These are phyloP conservation scores for Hapalemur alaotrensis DNA, from an alignment of 2,797 vertebrate genomes.

Conservation along the genomic window DNA sequence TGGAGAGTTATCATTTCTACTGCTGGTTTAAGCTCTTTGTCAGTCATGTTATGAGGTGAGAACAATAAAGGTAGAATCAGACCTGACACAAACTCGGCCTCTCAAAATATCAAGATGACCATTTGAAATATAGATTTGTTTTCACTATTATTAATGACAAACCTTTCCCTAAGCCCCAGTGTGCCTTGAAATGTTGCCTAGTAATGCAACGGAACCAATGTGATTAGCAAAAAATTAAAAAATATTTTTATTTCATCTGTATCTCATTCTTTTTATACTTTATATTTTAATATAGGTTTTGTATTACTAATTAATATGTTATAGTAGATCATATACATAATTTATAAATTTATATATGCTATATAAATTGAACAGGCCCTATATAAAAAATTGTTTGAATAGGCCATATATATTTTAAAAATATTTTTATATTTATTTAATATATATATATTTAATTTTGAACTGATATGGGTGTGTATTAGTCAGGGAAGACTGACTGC, in stretches of 20 bases:
- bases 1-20: neutral
- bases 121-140: neutral
- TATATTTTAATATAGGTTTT: neutral
- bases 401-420: neutral
- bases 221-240: neutral
- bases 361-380: neutral
- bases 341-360: neutral
- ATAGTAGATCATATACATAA: neutral
- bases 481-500: neutral
- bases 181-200: neutral
- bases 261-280: neutral
- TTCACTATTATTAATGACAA: neutral
- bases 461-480: neutral
- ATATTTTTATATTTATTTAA: neutral
- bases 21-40: neutral
- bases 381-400: neutral
- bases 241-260: neutral
- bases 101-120: neutral
- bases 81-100: neutral
- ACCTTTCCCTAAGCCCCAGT: neutral
- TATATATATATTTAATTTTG: neutral
- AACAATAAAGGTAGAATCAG: neutral
- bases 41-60: neutral
- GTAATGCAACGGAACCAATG: neutral
- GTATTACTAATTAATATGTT: neutral